Evolutionary conservation across 2,888 invertebrate genomes (phyloP), one percentile per base, ranked within the genome.

Genomic region (Peribatodes rhomboidaria): DNA sequence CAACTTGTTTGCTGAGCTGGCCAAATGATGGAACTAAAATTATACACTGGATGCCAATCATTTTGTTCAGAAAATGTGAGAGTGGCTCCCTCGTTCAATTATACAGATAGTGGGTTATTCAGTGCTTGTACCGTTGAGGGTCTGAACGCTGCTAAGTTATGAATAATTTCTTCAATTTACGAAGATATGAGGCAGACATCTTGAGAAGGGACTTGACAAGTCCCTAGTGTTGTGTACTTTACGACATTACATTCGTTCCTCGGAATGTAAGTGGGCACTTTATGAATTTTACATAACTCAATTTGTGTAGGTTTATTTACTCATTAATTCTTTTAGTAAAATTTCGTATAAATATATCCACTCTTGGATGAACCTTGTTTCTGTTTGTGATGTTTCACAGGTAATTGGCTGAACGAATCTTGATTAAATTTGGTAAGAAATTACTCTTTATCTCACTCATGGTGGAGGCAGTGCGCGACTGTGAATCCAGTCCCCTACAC

Each of bases 81-180:
- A 7, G 50, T 35, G 50, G 35, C 50, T 13, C 50, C 16, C 7
- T 18, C 35, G 16, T 49, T 18, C 16, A 13, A 18, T 6, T 35
- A 0, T 18, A 20, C 11, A 18, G 13, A 35, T 18, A 50, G 35
- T 35, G 33, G 18, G 50, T 31, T 9, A 9, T 6, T 1, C 35
- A 18, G 13, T n/a, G 13, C 50, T n/a, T 20, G 37, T n/a, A 13
- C 42, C 49, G 13, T 14, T 16, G 58, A 54, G 59, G 33, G 35
- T n/a, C 54, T 49, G 47, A 54, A 54, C 41, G 46, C 22, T 54
- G 13, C 37, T 52, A 20, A 35, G 20, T 57, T 58, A 47, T 63
- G 58, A 54, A 64, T 64, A 59, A 58, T 64, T 41, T 54, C 31
- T 53, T 54, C 58, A 63, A 58, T 58, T 58, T 53, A 6, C 20